Evolutionary conservation across 30 jellyfish, hydroid and myxozoan genomes (phyloP).

Genomic region (Morbakka virulenta): DNA sequence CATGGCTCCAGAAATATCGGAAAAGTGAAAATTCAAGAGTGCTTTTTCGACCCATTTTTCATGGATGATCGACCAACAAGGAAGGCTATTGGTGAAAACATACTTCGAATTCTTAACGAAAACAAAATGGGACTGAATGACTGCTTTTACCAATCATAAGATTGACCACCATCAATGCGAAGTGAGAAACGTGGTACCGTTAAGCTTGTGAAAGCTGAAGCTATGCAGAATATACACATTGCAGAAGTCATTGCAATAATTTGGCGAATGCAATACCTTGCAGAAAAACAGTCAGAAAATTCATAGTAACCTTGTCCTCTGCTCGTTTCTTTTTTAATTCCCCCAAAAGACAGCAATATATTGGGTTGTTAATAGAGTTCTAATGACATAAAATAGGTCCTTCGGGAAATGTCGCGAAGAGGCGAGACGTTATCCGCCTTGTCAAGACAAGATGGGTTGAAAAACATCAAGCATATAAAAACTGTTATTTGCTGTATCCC

Average conservation of each 20-base stretch:
- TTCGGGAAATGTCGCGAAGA: constrained; percentile 17
- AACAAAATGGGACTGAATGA: no score
- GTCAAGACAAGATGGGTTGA: constrained; percentile 41
- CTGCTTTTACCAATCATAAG: no score
- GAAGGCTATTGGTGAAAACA: no score
- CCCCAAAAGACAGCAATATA: constrained; percentile 36
- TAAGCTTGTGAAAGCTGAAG: no score
- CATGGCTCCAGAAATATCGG: no score
- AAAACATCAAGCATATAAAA: constrained; percentile 45
- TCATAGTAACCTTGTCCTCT: no score
- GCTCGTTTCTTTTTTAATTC: constrained; percentile 21
- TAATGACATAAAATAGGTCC: constrained; percentile 9
- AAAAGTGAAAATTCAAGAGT: no score
- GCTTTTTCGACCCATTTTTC: no score
- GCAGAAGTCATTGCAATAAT: constrained; percentile 32
- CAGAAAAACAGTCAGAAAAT: constrained; percentile 23
- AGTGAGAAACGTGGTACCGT: no score
- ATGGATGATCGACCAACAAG: no score
- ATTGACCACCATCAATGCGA: no score
- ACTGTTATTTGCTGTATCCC: constrained; percentile 5
- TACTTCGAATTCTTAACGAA: no score
- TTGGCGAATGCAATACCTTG: constrained; percentile 34
- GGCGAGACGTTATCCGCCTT: constrained; percentile 14
- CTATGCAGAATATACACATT: constrained; percentile 38
- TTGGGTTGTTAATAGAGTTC: constrained; percentile 3